Percentiles rank a stretch among this genome's conserved stretches.
phyloP scores from a whole-genome alignment of 92 coral and sea anemone species.

The Ricordea florida region DNA sequence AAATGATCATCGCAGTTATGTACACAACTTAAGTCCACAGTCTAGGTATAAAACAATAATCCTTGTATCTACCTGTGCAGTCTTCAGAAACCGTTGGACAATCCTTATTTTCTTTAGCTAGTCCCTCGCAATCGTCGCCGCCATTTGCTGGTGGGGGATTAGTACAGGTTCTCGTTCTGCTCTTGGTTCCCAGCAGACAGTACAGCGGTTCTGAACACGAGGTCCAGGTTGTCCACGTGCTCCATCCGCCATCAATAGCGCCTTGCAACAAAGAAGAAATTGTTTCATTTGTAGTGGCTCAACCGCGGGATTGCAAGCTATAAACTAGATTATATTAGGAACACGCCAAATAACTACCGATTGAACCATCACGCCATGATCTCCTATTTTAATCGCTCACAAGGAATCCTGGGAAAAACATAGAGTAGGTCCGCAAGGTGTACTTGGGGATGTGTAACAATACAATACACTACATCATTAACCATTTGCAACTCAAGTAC shows the following conservation, averaged over 20 bases:
- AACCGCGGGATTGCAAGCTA: too few relatives aligned
- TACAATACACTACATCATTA: too few relatives aligned
- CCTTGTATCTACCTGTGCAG: constrained; percentile 87
- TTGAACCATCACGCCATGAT: too few relatives aligned
- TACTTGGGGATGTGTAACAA: too few relatives aligned
- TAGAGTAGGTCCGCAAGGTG: too few relatives aligned
- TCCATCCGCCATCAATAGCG: constrained; percentile 90
- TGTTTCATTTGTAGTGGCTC: background rate
- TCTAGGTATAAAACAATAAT: too few relatives aligned
- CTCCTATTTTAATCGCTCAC: too few relatives aligned
- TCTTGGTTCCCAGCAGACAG: constrained; percentile 68
- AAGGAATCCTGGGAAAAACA: too few relatives aligned
- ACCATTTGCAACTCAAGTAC: too few relatives aligned
- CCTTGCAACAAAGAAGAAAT: constrained; percentile 38
- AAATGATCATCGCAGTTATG: too few relatives aligned
- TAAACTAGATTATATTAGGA: too few relatives aligned
- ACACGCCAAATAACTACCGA: background rate
- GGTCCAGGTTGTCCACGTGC: constrained; percentile 67
- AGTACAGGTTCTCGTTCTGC: constrained; percentile 72
- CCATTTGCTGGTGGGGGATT: constrained; percentile 83
- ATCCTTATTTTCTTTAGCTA: constrained; percentile 59
- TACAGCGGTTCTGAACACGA: constrained; percentile 71
- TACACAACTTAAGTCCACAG: too few relatives aligned
- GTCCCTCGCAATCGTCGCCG: constrained; percentile 92
- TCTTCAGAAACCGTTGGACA: constrained; percentile 88